Evolutionary conservation across 2,113 vertebrate genomes (phyloP).

Genomic region (Lycaon pictus): DNA sequence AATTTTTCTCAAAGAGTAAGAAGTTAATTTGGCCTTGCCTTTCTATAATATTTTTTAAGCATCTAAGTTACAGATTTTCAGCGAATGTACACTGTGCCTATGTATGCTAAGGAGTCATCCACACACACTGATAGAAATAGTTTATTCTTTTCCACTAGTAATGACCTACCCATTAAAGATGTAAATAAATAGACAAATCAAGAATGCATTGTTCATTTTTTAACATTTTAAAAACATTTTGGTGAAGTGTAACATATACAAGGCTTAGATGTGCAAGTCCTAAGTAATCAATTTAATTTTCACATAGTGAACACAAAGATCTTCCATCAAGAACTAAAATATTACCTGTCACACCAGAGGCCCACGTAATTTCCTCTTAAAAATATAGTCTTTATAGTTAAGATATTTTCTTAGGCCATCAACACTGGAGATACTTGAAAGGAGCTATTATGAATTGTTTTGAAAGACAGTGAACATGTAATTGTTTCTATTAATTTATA

Average conservation of each 20-base stretch:
- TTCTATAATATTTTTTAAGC: constrained; percentile 17
- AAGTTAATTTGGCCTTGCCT: constrained; percentile 4
- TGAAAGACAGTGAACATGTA: not conserved
- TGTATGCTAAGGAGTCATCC: not conserved
- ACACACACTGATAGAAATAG: not conserved
- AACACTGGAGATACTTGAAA: constrained; percentile 15
- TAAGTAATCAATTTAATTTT: constrained; percentile 52
- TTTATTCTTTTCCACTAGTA: not conserved
- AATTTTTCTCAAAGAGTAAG: constrained; percentile 25
- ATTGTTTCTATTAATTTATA: constrained; percentile 57
- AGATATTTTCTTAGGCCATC: not conserved
- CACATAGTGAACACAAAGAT: not conserved
- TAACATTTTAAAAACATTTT: constrained; percentile 20
- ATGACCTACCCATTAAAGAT: not conserved
- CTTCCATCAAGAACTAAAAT: not conserved
- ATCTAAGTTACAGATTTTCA: not conserved
- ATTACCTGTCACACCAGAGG: not conserved
- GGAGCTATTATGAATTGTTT: not conserved
- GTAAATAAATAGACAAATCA: not conserved
- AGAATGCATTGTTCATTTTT: not conserved
- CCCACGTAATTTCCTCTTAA: constrained; percentile 30
- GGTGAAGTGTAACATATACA: not conserved
- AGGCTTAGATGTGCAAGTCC: not conserved
- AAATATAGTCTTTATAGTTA: constrained; percentile 36
- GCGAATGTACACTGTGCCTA: accelerated